Conservation (phyloP, 2,888 invertebrate species). For the Drosophila algonquin region DNA sequence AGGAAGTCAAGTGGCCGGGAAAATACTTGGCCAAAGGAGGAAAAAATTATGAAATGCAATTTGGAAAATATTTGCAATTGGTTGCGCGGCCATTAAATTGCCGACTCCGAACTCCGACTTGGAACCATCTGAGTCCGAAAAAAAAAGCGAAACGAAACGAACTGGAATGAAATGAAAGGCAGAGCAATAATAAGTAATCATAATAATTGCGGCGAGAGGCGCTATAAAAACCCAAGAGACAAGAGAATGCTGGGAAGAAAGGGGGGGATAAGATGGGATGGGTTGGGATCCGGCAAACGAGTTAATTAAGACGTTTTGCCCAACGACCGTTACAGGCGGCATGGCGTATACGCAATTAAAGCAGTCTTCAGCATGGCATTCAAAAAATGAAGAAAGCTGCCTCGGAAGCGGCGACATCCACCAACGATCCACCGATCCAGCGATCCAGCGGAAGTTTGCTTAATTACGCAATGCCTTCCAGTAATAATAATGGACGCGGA, state of each 20-base stretch:
- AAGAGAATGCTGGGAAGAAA: neutral
- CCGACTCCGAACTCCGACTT: constrained; percentile 38
- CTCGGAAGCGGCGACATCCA: constrained; percentile 66
- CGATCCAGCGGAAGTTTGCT: constrained; percentile 67
- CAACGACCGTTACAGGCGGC: constrained; percentile 73
- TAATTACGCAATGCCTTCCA: constrained; percentile 59
- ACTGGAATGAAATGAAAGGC: constrained; percentile 60
- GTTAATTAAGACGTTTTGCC: constrained; percentile 76
- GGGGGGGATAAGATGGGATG: constrained; percentile 4
- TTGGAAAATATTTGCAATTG: constrained; percentile 77
- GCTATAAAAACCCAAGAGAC: constrained; percentile 58
- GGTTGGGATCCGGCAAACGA: constrained; percentile 59
- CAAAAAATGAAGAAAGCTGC: constrained; percentile 71
- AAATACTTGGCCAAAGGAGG: constrained; percentile 44
- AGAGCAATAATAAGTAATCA: constrained; percentile 74
- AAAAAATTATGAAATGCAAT: constrained; percentile 73
- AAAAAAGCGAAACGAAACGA: constrained; percentile 55
- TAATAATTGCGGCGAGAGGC: constrained; percentile 71
- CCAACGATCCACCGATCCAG: constrained; percentile 22
- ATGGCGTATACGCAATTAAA: constrained; percentile 76
- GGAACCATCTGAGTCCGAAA: neutral
- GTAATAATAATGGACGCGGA: neutral
- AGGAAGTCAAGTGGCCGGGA: constrained; percentile 60
- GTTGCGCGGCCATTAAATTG: constrained; percentile 76
- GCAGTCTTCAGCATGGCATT: constrained; percentile 49